Percentiles rank a stretch among this genome's conserved stretches.
phyloP scores from a whole-genome alignment of 2,113 vertebrate species.

The Notarius lentiginosus region DNA sequence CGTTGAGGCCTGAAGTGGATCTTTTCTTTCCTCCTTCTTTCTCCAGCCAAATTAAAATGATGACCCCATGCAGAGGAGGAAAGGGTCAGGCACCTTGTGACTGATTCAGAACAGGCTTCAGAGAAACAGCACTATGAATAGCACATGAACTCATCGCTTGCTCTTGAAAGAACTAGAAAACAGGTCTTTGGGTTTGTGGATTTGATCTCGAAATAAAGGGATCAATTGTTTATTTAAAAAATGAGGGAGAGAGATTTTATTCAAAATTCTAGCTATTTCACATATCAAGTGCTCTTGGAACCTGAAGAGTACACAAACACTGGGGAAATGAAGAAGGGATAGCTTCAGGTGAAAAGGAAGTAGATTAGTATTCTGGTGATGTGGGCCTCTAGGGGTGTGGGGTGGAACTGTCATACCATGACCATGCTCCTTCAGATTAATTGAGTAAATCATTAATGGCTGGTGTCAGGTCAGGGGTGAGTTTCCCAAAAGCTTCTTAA shows the following conservation, averaged over 20 bases:
- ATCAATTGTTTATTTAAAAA: not conserved
- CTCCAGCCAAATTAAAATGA: not conserved
- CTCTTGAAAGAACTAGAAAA: not conserved
- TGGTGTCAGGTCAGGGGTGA: no score
- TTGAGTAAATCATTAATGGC: not conserved
- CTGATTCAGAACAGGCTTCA: conserved; percentile 2
- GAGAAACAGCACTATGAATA: not conserved
- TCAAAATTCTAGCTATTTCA: not conserved
- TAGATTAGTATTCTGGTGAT: not conserved
- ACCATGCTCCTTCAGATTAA: not conserved
- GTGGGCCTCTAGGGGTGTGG: not conserved
- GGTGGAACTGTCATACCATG: not conserved
- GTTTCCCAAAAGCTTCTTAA: no score
- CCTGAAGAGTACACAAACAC: not conserved
- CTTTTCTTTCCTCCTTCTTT: not conserved
- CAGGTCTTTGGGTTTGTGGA: not conserved
- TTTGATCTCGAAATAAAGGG: not conserved
- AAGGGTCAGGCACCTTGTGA: not conserved
- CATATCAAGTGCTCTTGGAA: not conserved
- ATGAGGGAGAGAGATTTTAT: not conserved
- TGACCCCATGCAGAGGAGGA: conserved; percentile 25
- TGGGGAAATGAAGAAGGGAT: not conserved
- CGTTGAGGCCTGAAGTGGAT: not conserved
- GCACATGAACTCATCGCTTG: not conserved
- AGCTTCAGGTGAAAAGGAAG: not conserved